Evolutionary conservation across 2,888 invertebrate genomes (phyloP).

Genomic region (Heteromyza rotundicornis): DNA sequence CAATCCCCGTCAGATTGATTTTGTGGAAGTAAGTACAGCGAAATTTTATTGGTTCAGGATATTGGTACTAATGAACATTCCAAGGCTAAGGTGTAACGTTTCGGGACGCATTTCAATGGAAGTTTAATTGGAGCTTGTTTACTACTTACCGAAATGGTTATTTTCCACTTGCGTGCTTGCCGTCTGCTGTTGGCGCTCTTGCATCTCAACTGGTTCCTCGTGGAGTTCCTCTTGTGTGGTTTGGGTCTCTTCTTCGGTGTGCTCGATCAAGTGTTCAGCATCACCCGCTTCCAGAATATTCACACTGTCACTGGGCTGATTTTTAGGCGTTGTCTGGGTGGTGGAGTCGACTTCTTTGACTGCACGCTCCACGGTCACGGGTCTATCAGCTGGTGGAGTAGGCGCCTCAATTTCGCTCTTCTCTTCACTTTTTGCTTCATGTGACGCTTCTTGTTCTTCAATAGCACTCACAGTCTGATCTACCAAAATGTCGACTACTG

Average conservation of each 20-base stretch:
- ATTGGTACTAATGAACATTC: slow-evolving; percentile 10
- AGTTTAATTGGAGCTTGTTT: background rate
- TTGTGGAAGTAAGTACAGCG: slow-evolving; percentile 23
- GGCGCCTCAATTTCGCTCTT: background rate
- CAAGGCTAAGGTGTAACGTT: background rate
- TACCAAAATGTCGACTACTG: slow-evolving; percentile 46
- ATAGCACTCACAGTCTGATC: slow-evolving; percentile 40
- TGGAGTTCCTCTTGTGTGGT: slow-evolving; percentile 22
- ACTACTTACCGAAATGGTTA: slow-evolving; percentile 79
- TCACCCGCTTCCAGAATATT: slow-evolving; percentile 4
- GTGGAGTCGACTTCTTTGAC: slow-evolving; percentile 53
- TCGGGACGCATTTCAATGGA: background rate
- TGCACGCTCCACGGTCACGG: background rate
- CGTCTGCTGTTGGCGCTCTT: slow-evolving; percentile 70
- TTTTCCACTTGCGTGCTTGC: slow-evolving; percentile 85
- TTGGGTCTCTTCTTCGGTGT: slow-evolving; percentile 22
- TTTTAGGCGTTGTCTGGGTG: slow-evolving; percentile 54
- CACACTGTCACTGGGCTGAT: slow-evolving; percentile 17
- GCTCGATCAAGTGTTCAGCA: slow-evolving; percentile 31
- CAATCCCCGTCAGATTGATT: slow-evolving; percentile 20
- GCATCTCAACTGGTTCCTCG: slow-evolving; percentile 30
- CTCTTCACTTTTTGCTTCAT: background rate
- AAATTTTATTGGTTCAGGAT: background rate
- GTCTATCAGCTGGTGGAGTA: background rate
- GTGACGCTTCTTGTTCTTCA: slow-evolving; percentile 28